Conservation (phyloP, 2,113 vertebrate genomes). For the Oriolus oriolus region DNA sequence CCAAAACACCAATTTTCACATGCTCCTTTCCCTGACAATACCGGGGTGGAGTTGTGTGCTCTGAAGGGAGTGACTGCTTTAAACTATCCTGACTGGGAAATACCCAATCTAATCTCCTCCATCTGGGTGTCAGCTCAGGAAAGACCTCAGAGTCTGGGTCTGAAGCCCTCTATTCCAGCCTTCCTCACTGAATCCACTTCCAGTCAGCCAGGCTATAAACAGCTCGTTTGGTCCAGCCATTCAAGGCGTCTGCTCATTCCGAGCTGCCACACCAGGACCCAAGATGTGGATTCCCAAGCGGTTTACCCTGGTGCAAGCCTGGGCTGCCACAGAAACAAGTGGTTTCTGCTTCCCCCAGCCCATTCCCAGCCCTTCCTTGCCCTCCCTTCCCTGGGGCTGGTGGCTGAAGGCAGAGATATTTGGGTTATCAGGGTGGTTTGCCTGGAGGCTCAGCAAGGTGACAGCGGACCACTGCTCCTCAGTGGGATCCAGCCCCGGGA, state of each 20-base stretch:
- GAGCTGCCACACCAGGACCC: neutral
- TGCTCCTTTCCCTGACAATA: neutral
- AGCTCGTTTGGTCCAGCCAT: neutral
- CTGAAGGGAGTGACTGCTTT: neutral
- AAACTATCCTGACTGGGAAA: neutral
- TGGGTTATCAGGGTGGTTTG: neutral
- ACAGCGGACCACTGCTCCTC: neutral
- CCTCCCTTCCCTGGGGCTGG: neutral
- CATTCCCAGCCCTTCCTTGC: neutral
- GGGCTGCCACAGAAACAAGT: neutral
- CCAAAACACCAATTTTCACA: conserved; percentile 1
- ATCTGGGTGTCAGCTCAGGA: neutral
- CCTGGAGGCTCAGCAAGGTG: neutral
- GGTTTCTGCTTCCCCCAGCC: neutral
- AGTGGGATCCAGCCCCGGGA: neutral
- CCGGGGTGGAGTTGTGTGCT: neutral
- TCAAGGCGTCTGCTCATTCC: neutral
- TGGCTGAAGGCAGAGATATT: neutral
- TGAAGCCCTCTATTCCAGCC: neutral
- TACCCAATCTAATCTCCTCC: neutral
- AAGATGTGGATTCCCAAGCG: neutral
- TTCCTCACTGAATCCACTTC: neutral
- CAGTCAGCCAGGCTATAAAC: neutral
- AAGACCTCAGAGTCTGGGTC: neutral
- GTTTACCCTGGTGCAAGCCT: neutral